Evolutionary conservation across 2,797 vertebrate genomes (phyloP).

Genomic region (Onychomys arenicola): DNA sequence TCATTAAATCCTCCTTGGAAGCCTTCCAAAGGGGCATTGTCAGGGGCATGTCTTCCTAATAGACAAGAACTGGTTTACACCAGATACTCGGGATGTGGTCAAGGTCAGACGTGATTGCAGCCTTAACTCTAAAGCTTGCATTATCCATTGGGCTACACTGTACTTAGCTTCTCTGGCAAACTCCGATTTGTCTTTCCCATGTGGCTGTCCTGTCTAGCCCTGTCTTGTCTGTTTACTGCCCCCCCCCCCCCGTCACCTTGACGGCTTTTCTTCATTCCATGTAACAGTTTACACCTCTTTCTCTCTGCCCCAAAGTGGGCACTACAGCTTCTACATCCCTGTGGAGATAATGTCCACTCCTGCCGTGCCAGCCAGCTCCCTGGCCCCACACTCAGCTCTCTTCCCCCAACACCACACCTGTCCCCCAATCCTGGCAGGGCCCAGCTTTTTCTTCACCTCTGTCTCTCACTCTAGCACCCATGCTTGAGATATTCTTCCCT

Average conservation of each 20-base stretch:
- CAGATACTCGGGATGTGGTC: not conserved
- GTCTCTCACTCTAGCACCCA: not conserved
- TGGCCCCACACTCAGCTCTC: not conserved
- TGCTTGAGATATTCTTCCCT: no score
- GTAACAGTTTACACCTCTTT: no score
- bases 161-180: not conserved
- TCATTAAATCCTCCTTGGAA: not conserved
- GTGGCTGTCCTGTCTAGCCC: not conserved
- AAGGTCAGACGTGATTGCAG: not conserved
- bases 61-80: not conserved
- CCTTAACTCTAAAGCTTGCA: not conserved
- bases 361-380: not conserved
- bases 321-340: not conserved
- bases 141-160: no score
- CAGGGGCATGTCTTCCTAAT: not conserved
- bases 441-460: not conserved
- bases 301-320: not conserved
- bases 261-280: not conserved
- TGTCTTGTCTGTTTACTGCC: not conserved
- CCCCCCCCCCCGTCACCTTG: not conserved
- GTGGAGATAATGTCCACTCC: not conserved
- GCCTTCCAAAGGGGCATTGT: not conserved
- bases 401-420: not conserved
- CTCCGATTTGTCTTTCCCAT: no score
- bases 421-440: fast-evolving